Conservation (phyloP, 1,140 invertebrate genomes). For the Danaus plexippus region DNA sequence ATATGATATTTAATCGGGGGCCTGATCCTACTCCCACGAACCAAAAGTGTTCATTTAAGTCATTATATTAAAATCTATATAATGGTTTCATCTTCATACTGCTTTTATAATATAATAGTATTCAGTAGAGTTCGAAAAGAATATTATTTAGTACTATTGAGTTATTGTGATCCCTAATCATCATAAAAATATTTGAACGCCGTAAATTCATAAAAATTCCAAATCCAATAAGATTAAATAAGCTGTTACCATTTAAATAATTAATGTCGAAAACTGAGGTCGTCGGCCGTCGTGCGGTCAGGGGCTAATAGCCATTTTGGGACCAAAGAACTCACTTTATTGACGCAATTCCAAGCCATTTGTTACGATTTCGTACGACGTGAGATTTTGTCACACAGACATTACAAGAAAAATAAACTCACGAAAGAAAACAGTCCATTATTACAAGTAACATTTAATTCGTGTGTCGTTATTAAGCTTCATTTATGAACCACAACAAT, state of each 20-base stretch:
- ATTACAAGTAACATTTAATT: constrained; percentile 1
- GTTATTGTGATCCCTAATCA: too few relatives aligned
- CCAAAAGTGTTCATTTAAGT: too few relatives aligned
- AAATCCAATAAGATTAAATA: constrained; percentile 28
- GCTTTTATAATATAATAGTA: too few relatives aligned
- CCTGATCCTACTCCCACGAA: too few relatives aligned
- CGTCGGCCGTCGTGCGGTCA: constrained; percentile 29
- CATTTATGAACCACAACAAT: too few relatives aligned
- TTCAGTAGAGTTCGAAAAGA: too few relatives aligned
- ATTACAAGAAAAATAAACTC: constrained; percentile 19
- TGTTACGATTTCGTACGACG: constrained; percentile 38
- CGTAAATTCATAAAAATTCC: constrained; percentile 5
- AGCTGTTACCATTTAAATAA: constrained; percentile 47
- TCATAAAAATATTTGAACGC: too few relatives aligned
- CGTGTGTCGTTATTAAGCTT: too few relatives aligned
- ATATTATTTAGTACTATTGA: too few relatives aligned
- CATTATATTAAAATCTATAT: too few relatives aligned
- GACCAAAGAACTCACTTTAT: constrained; percentile 55
- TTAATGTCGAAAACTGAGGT: constrained; percentile 34
- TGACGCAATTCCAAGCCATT: constrained; percentile 52
- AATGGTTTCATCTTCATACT: too few relatives aligned
- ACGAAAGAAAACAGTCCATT: constrained; percentile 1
- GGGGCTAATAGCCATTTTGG: constrained; percentile 53
- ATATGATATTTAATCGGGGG: too few relatives aligned
- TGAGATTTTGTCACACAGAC: constrained; percentile 26